Conservation (phyloP, 2,888 invertebrate genomes). For the Euzophera pinguis region DNA sequence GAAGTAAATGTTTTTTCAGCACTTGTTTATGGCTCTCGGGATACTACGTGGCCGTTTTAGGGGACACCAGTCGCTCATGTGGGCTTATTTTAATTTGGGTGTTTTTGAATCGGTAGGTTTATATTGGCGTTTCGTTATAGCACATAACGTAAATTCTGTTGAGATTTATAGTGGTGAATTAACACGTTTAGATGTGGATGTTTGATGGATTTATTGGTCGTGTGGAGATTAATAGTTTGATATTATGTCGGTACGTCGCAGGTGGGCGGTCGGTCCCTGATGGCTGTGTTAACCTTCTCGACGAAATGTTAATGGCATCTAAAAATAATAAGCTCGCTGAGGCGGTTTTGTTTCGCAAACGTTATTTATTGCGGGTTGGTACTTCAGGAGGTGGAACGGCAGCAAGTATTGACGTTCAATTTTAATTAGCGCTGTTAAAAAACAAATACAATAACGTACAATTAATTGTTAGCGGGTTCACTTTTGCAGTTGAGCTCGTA, state of each 20-base stretch:
- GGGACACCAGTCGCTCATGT: conserved; percentile 52
- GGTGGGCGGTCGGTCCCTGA: conserved; percentile 49
- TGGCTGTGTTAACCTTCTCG: conserved; percentile 26
- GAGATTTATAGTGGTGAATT: conserved; percentile 65
- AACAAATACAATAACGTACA: neutral
- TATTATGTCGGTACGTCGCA: conserved; percentile 37
- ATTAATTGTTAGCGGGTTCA: neutral
- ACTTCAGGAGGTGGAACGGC: conserved; percentile 2
- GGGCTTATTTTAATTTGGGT: conserved; percentile 24
- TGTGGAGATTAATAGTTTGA: conserved; percentile 54
- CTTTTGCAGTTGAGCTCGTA: neutral
- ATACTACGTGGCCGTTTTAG: conserved; percentile 42
- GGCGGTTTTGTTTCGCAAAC: conserved; percentile 1
- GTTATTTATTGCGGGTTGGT: conserved; percentile 2
- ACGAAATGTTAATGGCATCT: conserved; percentile 38
- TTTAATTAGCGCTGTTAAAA: conserved; percentile 8
- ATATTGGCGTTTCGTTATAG: conserved; percentile 44
- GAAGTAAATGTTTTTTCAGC: conserved; percentile 76
- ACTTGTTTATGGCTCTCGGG: conserved; percentile 52
- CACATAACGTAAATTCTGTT: conserved; percentile 62
- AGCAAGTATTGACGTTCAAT: neutral
- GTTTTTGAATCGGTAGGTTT: conserved; percentile 46
- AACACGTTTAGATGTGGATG: conserved; percentile 57
- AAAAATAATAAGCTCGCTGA: conserved; percentile 11
- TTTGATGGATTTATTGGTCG: conserved; percentile 70